phyloP scores from a whole-genome alignment of 2,888 invertebrate genomes.

The Oscheius sp. region DNA sequence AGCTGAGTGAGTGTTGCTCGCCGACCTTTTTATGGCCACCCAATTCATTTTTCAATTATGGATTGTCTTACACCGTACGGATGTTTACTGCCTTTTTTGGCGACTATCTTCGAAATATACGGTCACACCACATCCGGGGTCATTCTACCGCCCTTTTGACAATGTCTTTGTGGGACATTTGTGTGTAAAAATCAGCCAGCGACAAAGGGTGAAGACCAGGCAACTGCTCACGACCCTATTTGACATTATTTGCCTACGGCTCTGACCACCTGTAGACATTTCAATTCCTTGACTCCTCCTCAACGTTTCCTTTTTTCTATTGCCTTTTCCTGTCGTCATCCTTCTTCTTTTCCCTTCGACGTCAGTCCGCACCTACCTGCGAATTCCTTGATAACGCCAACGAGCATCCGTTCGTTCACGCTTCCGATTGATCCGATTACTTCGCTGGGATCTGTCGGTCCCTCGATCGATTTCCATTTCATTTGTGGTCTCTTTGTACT shows the following conservation, averaged over 20 bases:
- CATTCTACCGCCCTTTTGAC: background rate
- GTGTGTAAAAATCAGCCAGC: background rate
- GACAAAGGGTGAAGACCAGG: background rate
- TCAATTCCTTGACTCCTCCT: too few species aligned
- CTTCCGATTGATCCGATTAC: slow-evolving; percentile 24
- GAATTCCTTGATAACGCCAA: background rate
- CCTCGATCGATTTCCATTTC: background rate
- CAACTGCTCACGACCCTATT: slow-evolving; percentile 23
- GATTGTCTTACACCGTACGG: too few species aligned
- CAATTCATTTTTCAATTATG: background rate
- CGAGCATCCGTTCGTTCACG: background rate
- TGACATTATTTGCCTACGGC: slow-evolving; percentile 16
- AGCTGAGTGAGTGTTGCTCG: background rate
- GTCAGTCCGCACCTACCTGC: background rate
- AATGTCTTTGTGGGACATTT: background rate
- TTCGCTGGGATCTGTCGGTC: background rate
- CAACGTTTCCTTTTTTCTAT: background rate
- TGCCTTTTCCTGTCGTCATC: background rate
- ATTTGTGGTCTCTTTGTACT: background rate
- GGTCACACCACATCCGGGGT: background rate
- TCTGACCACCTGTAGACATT: background rate
- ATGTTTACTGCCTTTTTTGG: background rate
- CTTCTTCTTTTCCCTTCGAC: background rate
- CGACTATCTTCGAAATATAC: background rate
- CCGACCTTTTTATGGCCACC: background rate